These are phyloP conservation scores for Indicator indicator DNA, from an alignment of 2,113 vertebrate genomes.

Conservation along the genomic window DNA sequence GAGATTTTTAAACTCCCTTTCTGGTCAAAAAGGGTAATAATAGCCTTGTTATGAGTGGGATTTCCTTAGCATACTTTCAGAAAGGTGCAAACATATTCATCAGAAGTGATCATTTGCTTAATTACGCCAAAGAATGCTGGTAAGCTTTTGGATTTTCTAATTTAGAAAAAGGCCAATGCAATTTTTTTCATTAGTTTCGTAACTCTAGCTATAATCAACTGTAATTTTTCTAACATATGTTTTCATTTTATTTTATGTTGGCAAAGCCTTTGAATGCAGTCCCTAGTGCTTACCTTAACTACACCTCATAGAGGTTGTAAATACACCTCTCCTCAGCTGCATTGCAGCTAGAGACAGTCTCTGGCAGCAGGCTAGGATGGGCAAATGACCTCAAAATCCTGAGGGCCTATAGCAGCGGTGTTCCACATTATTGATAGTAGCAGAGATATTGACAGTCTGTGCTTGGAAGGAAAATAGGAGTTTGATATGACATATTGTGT, in stretches of 20 bases:
- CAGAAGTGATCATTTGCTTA: slow-evolving; percentile 57
- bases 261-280: slow-evolving; percentile 57
- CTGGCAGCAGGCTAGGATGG: slow-evolving; percentile 78
- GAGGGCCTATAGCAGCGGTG: slow-evolving; percentile 87
- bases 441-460: slow-evolving; percentile 98
- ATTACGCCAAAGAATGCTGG: slow-evolving; percentile 46
- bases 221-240: slow-evolving; percentile 66
- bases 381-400: slow-evolving; percentile 87
- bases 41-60: slow-evolving; percentile 1
- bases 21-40: slow-evolving; percentile 15
- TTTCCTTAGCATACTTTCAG: background rate
- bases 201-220: slow-evolving; percentile 46
- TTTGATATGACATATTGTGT: slow-evolving; percentile 99
- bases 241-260: slow-evolving; percentile 66
- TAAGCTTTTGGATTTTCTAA: slow-evolving; percentile 63
- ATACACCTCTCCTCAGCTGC: slow-evolving; percentile 53
- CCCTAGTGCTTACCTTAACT: slow-evolving; percentile 59
- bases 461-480: slow-evolving; percentile 94
- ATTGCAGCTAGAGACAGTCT: slow-evolving; percentile 57
- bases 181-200: slow-evolving; percentile 59
- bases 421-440: slow-evolving; percentile 98
- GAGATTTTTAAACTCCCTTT: slow-evolving; percentile 25
- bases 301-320: slow-evolving; percentile 56
- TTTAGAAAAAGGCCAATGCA: background rate
- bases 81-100: slow-evolving; percentile 12